Evolutionary conservation across 37 sponge, comb jelly and placozoan species (phyloP).

Genomic region (Chondrilla cf. caribensis): DNA sequence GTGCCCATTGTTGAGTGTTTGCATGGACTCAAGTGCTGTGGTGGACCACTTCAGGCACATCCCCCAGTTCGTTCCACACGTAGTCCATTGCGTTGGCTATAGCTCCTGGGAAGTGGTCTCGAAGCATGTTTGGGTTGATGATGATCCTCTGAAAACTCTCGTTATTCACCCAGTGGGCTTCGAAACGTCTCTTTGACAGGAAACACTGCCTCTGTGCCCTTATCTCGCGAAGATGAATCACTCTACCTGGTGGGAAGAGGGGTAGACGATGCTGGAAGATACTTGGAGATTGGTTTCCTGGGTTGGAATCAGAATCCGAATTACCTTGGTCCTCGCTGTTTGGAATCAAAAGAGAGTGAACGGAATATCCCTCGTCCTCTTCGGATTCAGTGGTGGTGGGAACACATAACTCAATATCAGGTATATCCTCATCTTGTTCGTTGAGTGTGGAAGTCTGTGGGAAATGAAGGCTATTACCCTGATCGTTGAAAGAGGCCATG

Average conservation of each 20-base stretch:
- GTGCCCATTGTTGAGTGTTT: too few species aligned
- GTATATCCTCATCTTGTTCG: neutral
- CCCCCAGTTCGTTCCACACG: conserved; percentile 44
- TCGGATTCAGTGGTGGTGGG: neutral
- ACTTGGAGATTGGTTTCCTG: neutral
- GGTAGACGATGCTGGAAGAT: conserved; percentile 16
- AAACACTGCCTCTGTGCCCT: conserved; percentile 19
- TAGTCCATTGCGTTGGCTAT: conserved; percentile 57
- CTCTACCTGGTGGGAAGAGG: conserved; percentile 67
- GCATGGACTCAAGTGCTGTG: too few species aligned
- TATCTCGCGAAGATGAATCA: conserved; percentile 64
- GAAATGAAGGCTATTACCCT: too few species aligned
- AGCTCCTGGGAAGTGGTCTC: conserved; percentile 75
- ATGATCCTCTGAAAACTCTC: conserved; percentile 48
- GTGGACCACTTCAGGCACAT: too few species aligned
- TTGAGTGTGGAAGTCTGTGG: neutral
- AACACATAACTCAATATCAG: neutral
- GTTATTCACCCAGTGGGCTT: conserved; percentile 53
- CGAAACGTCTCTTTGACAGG: conserved; percentile 31
- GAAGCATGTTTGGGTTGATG: conserved; percentile 71
- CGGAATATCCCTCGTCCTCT: too few species aligned
- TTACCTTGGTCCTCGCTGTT: neutral
- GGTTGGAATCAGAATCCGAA: neutral
- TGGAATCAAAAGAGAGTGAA: neutral
- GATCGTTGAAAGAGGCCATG: too few species aligned